Evolutionary conservation across 2,113 vertebrate genomes (phyloP).

Genomic region (Corythoichthys haematopterus): DNA sequence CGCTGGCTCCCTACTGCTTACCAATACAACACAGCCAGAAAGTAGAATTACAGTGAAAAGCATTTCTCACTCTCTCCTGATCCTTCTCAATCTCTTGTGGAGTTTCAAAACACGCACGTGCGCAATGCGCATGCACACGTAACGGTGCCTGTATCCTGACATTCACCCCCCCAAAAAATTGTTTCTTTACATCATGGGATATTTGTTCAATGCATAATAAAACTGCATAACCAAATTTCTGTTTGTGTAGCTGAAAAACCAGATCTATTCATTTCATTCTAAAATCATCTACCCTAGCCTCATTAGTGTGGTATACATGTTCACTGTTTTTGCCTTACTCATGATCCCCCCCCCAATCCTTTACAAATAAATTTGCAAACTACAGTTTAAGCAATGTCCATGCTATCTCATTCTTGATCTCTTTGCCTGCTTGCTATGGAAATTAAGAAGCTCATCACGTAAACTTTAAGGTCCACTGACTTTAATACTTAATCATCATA

Average conservation of each 20-base stretch:
- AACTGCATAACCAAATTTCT: not conserved
- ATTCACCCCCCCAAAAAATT: not conserved
- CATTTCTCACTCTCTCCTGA: constrained; percentile 19
- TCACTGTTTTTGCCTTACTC: constrained; percentile 13
- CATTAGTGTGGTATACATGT: constrained; percentile 31
- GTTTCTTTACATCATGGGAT: not conserved
- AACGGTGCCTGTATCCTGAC: not conserved
- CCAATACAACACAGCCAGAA: constrained; percentile 42
- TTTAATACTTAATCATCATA: constrained; percentile 74
- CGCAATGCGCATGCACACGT: not conserved
- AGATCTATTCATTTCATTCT: constrained; percentile 19
- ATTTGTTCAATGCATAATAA: not conserved
- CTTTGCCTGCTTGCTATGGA: not conserved
- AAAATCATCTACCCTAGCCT: constrained; percentile 23
- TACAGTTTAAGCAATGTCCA: constrained; percentile 6
- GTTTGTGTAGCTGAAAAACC: not conserved
- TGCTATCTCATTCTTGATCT: constrained; percentile 1
- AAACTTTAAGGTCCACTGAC: constrained; percentile 66
- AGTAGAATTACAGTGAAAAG: constrained; percentile 43
- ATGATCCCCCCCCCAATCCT: not conserved
- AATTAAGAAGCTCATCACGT: constrained; percentile 66
- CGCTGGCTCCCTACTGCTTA: constrained; percentile 32
- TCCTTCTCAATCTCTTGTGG: constrained; percentile 40
- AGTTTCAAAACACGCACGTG: constrained; percentile 10
- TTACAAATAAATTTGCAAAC: constrained; percentile 16